A percentile compares a stretch with the other conserved stretches of the same genome.
These are phyloP conservation scores for Triplophysa siluroides DNA, from an alignment of 2,113 vertebrate species.

Conservation along the genomic window DNA sequence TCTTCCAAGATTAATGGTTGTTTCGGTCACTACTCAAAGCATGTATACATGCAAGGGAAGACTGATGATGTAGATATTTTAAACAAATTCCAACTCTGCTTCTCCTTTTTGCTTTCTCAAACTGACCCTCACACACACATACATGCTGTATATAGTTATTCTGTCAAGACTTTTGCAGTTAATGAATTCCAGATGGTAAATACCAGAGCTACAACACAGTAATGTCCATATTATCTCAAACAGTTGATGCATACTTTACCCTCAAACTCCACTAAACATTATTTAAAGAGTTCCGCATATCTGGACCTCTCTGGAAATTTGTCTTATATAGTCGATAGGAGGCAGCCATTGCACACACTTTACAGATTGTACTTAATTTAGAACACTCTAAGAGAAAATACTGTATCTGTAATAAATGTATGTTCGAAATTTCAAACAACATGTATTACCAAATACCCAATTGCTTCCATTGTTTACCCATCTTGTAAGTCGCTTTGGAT, in stretches of 20 bases:
- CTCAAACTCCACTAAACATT: not conserved
- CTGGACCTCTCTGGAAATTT: not conserved
- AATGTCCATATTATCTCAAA: conserved; percentile 7
- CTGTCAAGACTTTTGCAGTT: conserved; percentile 9
- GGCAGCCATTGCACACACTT: not conserved
- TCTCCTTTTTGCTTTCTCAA: not conserved
- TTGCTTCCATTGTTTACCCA: no score
- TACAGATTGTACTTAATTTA: no score
- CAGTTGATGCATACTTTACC: conserved; percentile 17
- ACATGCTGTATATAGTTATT: conserved; percentile 19
- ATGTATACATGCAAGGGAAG: conserved; percentile 8
- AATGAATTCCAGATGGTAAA: conserved; percentile 30
- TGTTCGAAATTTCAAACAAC: not conserved
- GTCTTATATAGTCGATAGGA: not conserved
- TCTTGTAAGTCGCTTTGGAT: no score
- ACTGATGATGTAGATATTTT: conserved; percentile 1
- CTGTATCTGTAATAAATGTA: no score
- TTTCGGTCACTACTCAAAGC: conserved; percentile 7
- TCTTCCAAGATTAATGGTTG: conserved; percentile 25
- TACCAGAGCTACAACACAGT: not conserved
- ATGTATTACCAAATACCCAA: not conserved
- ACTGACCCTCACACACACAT: conserved; percentile 13
- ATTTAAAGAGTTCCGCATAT: not conserved
- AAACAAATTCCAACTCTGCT: not conserved
- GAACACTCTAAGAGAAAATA: no score